These are phyloP conservation scores for Leucoptera coffeella DNA, from an alignment of 2,888 invertebrate genomes.

Conservation along the genomic window DNA sequence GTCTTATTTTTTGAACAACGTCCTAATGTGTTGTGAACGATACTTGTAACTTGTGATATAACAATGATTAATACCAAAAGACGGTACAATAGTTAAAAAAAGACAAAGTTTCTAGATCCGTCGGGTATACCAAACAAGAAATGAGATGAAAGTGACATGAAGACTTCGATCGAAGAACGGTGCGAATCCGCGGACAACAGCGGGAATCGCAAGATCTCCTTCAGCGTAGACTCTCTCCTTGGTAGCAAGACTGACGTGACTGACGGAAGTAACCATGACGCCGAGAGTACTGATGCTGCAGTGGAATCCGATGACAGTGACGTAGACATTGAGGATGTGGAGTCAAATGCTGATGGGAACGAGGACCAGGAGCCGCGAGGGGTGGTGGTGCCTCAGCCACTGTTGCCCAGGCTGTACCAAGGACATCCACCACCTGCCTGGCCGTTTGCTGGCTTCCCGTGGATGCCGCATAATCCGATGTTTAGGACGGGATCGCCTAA, in stretches of 20 bases:
- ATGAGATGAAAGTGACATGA: slow-evolving; percentile 43
- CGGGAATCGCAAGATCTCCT: slow-evolving; percentile 63
- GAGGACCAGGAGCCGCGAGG: slow-evolving; percentile 42
- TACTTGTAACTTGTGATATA: too few relatives aligned
- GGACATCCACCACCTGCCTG: slow-evolving; percentile 47
- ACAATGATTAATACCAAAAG: too few relatives aligned
- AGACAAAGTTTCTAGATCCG: too few relatives aligned
- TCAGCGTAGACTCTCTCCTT: slow-evolving; percentile 65
- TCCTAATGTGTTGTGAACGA: background rate
- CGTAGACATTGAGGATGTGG: slow-evolving; percentile 39
- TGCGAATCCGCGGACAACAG: slow-evolving; percentile 34
- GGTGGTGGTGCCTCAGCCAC: slow-evolving; percentile 62
- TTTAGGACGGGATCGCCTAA: slow-evolving; percentile 55
- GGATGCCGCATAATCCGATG: slow-evolving; percentile 58
- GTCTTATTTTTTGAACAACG: background rate
- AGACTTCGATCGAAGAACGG: slow-evolving; percentile 48
- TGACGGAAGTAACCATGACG: slow-evolving; percentile 31
- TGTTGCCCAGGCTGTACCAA: slow-evolving; percentile 55
- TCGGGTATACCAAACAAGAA: too few relatives aligned
- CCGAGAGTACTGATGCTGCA: slow-evolving; percentile 28
- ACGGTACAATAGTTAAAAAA: too few relatives aligned
- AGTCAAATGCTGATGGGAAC: slow-evolving; percentile 33
- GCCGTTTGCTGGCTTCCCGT: slow-evolving; percentile 62
- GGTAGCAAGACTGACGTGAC: slow-evolving; percentile 23
- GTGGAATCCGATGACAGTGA: slow-evolving; percentile 39